Base-by-base conservation (phyloP, 1,140 invertebrate species). In the Tetramorium parvispinum region DNA sequence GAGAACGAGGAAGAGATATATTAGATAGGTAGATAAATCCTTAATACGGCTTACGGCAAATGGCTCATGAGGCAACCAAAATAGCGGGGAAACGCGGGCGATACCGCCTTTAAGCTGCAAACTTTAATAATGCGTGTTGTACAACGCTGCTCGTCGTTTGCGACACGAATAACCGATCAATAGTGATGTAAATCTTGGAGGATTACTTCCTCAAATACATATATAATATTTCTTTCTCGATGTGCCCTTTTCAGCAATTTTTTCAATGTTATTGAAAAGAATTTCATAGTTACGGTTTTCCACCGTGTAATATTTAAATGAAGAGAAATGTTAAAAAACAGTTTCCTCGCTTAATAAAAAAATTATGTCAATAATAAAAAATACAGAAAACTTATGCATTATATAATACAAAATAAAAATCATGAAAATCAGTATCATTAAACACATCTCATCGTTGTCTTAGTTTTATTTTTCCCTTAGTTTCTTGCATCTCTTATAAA, bases 11-110 rank as follows among this genome's bases (percentile, higher is more conserved):
- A 24, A 76, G 57, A 88, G 68, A 82, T 59, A 75, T 59, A 83
- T 61, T 66, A 65, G 71, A 46, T 75, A 43, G 77, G 13, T 61
- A 57, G 87, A 89, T 89, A 89, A 88, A 89, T 89, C 87, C 51
- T 77, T 40, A 85, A 46, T 40, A 46, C 87, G 27, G 57, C 27
- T 51, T 27, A 21, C 61, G 61, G 59, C 43, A 75, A 85, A 88
- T 75, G 88, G 76, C 66, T 77, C 82, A 77, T 75, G 53, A 49
- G 75, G 40, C 53, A 32, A 55, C 24, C 75, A 59, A 87, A 76
- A 88, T 70, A 32, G 75, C 40, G 37, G 21, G 21, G 43, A 85
- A 83, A 83, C 37, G 53, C 65, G 13, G 57, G 40, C 37, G 66
- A 59, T 32, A 57, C 21, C 37, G 49, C 51, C 18, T 24, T 43